Evolutionary conservation across 2,888 invertebrate genomes (phyloP).

Genomic region (Eupithecia dodoneata): DNA sequence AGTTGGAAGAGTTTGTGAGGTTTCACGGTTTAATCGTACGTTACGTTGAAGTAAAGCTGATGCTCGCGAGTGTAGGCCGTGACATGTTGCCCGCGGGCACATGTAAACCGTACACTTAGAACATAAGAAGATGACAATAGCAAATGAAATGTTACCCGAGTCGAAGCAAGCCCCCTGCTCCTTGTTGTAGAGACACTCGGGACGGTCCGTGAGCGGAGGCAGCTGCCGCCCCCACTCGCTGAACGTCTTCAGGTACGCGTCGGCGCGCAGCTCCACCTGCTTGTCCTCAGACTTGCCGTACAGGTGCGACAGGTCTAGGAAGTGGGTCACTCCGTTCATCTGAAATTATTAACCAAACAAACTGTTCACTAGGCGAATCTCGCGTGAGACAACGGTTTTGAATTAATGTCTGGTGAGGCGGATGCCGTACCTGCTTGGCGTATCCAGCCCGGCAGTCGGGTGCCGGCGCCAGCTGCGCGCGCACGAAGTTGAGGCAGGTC

Average conservation of each 20-base stretch:
- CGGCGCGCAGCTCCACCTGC: constrained; percentile 82
- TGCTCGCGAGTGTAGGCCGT: no score
- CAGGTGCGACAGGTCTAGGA: constrained; percentile 88
- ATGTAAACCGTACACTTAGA: not conserved
- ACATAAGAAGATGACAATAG: not conserved
- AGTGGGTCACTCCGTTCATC: constrained; percentile 91
- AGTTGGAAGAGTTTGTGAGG: no score
- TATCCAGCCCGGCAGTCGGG: constrained; percentile 86
- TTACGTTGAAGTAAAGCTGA: no score
- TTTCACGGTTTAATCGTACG: no score
- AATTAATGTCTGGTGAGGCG: not conserved
- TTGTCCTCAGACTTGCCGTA: constrained; percentile 88
- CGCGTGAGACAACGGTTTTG: not conserved
- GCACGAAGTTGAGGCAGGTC: constrained; percentile 89
- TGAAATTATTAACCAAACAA: constrained; percentile 50
- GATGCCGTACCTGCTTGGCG: constrained; percentile 85
- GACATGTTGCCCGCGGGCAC: no score
- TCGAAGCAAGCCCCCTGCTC: constrained; percentile 87
- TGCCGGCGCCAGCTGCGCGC: constrained; percentile 87
- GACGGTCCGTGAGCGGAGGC: constrained; percentile 86
- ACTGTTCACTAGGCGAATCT: not conserved
- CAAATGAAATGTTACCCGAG: constrained; percentile 78
- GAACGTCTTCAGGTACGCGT: constrained; percentile 86
- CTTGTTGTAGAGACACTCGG: constrained; percentile 86
- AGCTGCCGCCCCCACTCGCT: constrained; percentile 87